Base-by-base conservation (phyloP, 2,113 vertebrate species). In the Callopanchax toddi region DNA sequence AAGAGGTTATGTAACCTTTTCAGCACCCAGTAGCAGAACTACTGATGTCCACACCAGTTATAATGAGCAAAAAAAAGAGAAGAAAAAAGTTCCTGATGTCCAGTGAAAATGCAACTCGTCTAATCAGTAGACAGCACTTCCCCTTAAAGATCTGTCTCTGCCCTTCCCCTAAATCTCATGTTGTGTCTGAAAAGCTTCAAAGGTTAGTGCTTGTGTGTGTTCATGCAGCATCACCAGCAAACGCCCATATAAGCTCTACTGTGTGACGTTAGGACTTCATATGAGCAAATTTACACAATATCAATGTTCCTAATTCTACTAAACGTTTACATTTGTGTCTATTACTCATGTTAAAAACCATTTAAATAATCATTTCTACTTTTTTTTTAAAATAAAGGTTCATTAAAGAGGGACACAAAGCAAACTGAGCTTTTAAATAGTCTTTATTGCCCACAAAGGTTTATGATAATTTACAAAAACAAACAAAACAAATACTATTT, bases 381-480 rank as follows among this genome's bases (percentile, higher is more conserved):
- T 37, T 11, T 11, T 37, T 37, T 37, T 32, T 32, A 32, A 32
- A 4, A 37, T 37, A 9, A 18, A 44, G n/a, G n/a, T 20, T 20
- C n/a, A 9, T 44, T 44, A 48, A 11, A 64, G 58, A 12, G 49
- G 0, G 46, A 4, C 8, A 56, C 32, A 58, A 22, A 34, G 0
- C 11, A 39, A 6, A 20, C 18, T 22, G 6, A 56, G 20, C 20
- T 29, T 45, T 69, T 48, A 16, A 49, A 49, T 70, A 82, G 76
- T 74, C 13, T 89, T 89, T 86, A 79, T 86, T 79, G 75, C 84
- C 64, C 78, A 84, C 71, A 91, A 89, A 89, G 52, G 58, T 76
- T 81, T 71, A 82, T 42, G 61, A 85, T 85, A 78, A 88, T 87
- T 90, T 90, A 90, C 86, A 91, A 91, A 92, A 87, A 78, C 82